Conservation (phyloP, 1,140 invertebrate species). For the Dendroctonus valens region DNA sequence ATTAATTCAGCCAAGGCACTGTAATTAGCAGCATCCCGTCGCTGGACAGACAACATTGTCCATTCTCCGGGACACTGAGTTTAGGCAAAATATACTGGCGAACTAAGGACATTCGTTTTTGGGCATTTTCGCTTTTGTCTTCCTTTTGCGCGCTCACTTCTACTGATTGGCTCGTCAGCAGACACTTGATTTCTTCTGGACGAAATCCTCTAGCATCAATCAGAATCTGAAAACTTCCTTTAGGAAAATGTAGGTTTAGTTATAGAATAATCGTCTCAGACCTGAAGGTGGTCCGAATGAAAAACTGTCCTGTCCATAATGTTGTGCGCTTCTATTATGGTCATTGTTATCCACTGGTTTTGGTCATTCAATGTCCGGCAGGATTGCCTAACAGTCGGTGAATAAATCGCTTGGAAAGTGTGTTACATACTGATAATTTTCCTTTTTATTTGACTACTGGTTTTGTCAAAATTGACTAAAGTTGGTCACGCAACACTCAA, state of each 20-base stretch:
- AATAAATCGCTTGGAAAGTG: too few relatives aligned
- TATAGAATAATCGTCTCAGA: neutral
- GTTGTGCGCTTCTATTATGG: too few relatives aligned
- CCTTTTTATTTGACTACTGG: too few relatives aligned
- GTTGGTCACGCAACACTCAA: too few relatives aligned
- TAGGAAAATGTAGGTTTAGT: slow-evolving; percentile 8
- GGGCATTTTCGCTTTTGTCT: slow-evolving; percentile 20
- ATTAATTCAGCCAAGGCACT: slow-evolving; percentile 37
- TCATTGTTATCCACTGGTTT: too few relatives aligned
- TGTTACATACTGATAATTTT: too few relatives aligned
- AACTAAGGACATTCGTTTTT: slow-evolving; percentile 31
- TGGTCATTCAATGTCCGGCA: too few relatives aligned
- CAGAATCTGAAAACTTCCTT: slow-evolving; percentile 28
- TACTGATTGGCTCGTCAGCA: slow-evolving; percentile 29
- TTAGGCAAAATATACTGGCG: slow-evolving; percentile 41
- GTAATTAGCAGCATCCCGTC: slow-evolving; percentile 39
- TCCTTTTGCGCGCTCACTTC: slow-evolving; percentile 35
- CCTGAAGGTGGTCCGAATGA: slow-evolving; percentile 15
- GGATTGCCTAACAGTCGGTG: too few relatives aligned
- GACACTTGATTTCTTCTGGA: slow-evolving; percentile 41
- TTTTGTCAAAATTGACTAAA: too few relatives aligned
- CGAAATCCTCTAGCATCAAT: slow-evolving; percentile 39
- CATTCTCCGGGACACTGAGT: slow-evolving; percentile 32
- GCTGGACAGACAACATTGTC: slow-evolving; percentile 35
- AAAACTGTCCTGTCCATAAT: slow-evolving; percentile 13